Evolutionary conservation across 2,797 vertebrate species (phyloP).

Genomic region (Centroberyx gerrardi): DNA sequence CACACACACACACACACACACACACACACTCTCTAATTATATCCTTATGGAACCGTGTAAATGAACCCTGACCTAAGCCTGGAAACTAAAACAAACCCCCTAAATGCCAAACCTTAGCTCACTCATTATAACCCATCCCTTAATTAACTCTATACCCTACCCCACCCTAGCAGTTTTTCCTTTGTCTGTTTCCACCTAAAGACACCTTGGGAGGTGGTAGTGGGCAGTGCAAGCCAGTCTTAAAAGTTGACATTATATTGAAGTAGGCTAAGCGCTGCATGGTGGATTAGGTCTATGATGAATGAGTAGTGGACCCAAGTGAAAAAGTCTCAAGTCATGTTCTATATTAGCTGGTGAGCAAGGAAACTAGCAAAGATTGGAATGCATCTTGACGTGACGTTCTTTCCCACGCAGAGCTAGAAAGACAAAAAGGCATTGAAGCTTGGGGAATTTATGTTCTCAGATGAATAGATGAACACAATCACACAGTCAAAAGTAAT

Average conservation of each 20-base stretch:
- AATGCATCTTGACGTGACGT: not conserved
- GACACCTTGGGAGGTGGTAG: not conserved
- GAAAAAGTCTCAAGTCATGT: not conserved
- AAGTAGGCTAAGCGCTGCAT: too few relatives aligned
- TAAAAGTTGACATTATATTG: too few relatives aligned
- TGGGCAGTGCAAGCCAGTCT: not conserved
- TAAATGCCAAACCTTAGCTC: too few relatives aligned
- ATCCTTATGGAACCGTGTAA: too few relatives aligned
- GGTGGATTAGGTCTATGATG: too few relatives aligned
- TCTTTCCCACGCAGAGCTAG: not conserved
- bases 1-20: too few relatives aligned
- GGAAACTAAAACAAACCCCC: too few relatives aligned
- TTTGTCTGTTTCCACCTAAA: not conserved
- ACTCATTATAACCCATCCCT: too few relatives aligned
- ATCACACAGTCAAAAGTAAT: constrained; percentile 10
- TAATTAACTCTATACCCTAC: too few relatives aligned
- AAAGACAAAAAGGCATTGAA: constrained; percentile 9
- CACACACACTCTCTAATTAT: not conserved
- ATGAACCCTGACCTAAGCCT: too few relatives aligned
- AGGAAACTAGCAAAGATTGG: constrained; percentile 11
- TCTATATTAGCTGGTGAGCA: not conserved
- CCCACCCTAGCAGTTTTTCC: too few relatives aligned
- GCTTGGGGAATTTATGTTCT: constrained; percentile 14
- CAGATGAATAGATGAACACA: constrained; percentile 2
- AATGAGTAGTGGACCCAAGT: not conserved